Base-by-base conservation (phyloP, 2,113 vertebrate genomes). In the Zosterops lateralis region DNA sequence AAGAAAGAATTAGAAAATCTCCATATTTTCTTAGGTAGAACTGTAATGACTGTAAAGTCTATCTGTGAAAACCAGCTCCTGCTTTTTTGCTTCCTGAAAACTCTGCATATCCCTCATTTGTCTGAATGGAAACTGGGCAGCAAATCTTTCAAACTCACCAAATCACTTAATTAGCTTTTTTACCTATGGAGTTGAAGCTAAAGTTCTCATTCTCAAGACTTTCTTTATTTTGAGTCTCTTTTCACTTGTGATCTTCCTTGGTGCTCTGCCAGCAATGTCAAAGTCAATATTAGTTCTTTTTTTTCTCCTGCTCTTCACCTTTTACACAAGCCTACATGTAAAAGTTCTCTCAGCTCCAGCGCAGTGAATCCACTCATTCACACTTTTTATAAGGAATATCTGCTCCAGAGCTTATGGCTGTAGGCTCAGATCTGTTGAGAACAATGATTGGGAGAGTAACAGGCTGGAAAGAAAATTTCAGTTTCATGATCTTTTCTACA, bases 261-360 rank as follows among this genome's bases (percentile, higher is more conserved):
- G 54, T 19, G 15, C 38, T 74, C 61, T 81, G 58, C 66, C 54
- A 84, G 50, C 45, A 50, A 18, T 22, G 51, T 61, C 77, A 19
- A 66, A 24, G 51, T 93, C 88, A 60, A 24, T 86, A 44, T 80
- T 60, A 60, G 45, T 56, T 87, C 67, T 56, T 2, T 65, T 90
- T 67, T 28, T 67, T 76, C 65, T 87, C 36, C 42, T 91, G 31
- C 58, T 73, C 31, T 51, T 88, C 36, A 19, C 47, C 26, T 89
- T 87, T 47, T 44, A 31, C 1, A 0, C 22, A 13, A 36, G 22
- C 31, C 8, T 56, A 3, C 0, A 0, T 31, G 14, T 16, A 54
- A 54, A 54, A 54, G 26, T 14, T 44, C 53, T 56, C 65, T 65
- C 16, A 38, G 40, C 31, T 61, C 31, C 32, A 26, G 24, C 17